Percentiles rank a stretch among this genome's conserved stretches.
Conservation (phyloP, 2,888 invertebrate genomes). For the Oscheius sp. region DNA sequence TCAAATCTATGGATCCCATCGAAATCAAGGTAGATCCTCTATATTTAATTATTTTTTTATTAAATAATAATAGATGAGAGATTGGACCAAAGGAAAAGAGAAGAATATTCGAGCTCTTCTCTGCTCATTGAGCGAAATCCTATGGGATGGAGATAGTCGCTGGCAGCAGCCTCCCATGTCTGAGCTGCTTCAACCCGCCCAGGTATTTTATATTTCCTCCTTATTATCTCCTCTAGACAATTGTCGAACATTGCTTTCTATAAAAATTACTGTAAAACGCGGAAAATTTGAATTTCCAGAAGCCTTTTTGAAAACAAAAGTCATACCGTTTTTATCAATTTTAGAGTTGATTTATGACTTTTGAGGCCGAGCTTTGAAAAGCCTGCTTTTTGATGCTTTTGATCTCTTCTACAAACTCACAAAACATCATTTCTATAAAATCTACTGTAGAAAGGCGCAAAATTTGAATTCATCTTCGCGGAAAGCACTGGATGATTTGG, state of each 20-base stretch:
- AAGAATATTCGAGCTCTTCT: slow-evolving; percentile 92
- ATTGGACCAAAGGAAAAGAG: slow-evolving; percentile 90
- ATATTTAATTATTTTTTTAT: neutral
- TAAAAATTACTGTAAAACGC: too few species aligned
- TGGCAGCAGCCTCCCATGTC: slow-evolving; percentile 95
- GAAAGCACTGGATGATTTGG: too few species aligned
- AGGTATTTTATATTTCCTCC: slow-evolving; percentile 78
- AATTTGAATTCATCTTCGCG: too few species aligned
- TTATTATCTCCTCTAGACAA: neutral
- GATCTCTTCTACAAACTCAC: too few species aligned
- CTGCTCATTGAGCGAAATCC: slow-evolving; percentile 86
- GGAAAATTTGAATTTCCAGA: neutral
- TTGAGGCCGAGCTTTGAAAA: too few species aligned
- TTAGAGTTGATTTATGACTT: too few species aligned
- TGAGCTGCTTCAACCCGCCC: slow-evolving; percentile 86
- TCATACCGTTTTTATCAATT: too few species aligned
- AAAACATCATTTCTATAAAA: too few species aligned
- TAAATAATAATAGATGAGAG: slow-evolving; percentile 75
- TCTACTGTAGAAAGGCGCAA: too few species aligned
- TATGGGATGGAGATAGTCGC: slow-evolving; percentile 78
- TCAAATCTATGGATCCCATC: slow-evolving; percentile 72
- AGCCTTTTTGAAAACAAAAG: too few species aligned
- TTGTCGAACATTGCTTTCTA: neutral
- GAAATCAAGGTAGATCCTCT: slow-evolving; percentile 70
- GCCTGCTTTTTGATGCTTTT: too few species aligned